Percentiles rank a stretch among this genome's conserved stretches.
Evolutionary conservation across 2,888 invertebrate species (phyloP).

Genomic region (Entomobrya multifasciata): DNA sequence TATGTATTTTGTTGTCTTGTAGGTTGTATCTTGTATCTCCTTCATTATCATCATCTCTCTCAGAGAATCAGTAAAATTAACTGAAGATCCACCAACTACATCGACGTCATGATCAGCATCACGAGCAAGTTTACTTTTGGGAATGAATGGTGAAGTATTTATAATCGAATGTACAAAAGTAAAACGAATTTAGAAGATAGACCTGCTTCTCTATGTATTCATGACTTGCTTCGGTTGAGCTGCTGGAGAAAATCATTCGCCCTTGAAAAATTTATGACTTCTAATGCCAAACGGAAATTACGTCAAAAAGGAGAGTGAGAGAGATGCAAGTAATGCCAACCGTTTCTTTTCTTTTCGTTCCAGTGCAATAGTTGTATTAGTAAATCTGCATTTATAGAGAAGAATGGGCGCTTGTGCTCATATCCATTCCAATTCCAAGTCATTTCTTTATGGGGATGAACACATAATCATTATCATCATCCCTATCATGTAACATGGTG

Average conservation of each 20-base stretch:
- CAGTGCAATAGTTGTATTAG: neutral
- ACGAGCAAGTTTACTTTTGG: neutral
- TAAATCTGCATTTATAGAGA: constrained; percentile 1
- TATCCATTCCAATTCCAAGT: constrained; percentile 14
- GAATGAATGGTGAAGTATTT: constrained; percentile 28
- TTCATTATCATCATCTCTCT: constrained; percentile 7
- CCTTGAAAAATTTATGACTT: constrained; percentile 80
- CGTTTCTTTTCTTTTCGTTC: constrained; percentile 9
- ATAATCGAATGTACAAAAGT: neutral
- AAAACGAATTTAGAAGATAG: neutral
- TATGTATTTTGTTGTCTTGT: neutral
- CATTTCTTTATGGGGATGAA: constrained; percentile 25
- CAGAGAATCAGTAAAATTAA: neutral
- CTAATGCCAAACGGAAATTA: constrained; percentile 80
- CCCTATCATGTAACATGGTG: constrained; percentile 9
- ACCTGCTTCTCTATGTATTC: too few species aligned
- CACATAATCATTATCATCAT: constrained; percentile 33
- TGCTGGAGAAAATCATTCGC: constrained; percentile 80
- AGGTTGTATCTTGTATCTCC: constrained; percentile 4
- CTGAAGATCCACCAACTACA: neutral
- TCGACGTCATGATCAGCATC: neutral
- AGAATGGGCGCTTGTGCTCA: neutral
- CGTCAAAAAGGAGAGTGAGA: constrained; percentile 76
- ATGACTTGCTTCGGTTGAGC: constrained; percentile 49
- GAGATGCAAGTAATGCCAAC: neutral